Percentiles rank a stretch among this genome's conserved stretches.
Evolutionary conservation across 2,797 vertebrate species (phyloP).

Genomic region (Takifugu ocellatus): DNA sequence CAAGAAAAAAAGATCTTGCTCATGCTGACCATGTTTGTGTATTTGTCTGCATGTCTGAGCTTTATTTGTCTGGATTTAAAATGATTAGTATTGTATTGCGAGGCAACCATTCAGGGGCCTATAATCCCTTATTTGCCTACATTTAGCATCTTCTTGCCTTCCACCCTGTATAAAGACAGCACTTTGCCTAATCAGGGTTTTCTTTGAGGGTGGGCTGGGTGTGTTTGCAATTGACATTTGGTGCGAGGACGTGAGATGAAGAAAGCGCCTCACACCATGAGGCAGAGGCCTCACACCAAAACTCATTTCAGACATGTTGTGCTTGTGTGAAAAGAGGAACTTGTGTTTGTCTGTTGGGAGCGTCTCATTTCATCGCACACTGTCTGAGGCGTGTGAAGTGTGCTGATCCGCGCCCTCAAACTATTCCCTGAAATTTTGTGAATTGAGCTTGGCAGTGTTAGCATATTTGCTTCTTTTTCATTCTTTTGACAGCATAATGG

Average conservation of each 20-base stretch:
- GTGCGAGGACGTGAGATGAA: constrained; percentile 63
- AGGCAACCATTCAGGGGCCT: constrained; percentile 42
- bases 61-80: constrained; percentile 34
- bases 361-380: constrained; percentile 42
- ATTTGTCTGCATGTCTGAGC: constrained; percentile 8
- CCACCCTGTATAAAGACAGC: constrained; percentile 42
- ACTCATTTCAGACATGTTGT: constrained; percentile 58
- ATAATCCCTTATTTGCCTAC: constrained; percentile 62
- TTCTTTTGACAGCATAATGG: constrained; percentile 43
- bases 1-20: constrained; percentile 39
- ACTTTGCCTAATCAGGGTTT: constrained; percentile 45
- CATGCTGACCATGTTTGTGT: constrained; percentile 9
- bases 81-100: constrained; percentile 27
- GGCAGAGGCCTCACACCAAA: constrained; percentile 53
- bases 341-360: constrained; percentile 43
- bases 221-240: constrained; percentile 70
- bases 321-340: constrained; percentile 59
- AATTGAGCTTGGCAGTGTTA: constrained; percentile 17
- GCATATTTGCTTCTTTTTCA: constrained; percentile 15
- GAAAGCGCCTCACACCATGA: constrained; percentile 65
- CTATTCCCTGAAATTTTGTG: constrained; percentile 5
- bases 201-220: constrained; percentile 38
- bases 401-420: constrained; percentile 10
- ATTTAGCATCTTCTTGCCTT: constrained; percentile 62
- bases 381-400: constrained; percentile 31